Conservation (phyloP, 2,113 vertebrate species). For the Chloropsis hardwickii region DNA sequence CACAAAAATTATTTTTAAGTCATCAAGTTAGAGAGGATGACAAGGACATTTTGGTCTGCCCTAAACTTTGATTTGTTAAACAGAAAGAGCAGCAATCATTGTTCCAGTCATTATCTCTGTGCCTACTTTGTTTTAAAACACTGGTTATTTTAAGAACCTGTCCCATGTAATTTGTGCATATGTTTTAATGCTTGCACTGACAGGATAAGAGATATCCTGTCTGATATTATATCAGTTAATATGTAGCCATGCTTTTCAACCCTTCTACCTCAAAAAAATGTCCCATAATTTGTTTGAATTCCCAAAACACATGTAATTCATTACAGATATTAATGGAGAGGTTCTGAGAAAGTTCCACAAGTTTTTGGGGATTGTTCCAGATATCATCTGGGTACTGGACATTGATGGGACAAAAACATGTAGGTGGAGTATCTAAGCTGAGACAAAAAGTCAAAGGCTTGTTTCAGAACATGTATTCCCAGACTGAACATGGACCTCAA, state of each 20-base stretch:
- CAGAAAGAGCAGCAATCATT: neutral
- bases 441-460: neutral
- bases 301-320: neutral
- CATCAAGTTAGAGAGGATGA: neutral
- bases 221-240: neutral
- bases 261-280: neutral
- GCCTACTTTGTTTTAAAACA: neutral
- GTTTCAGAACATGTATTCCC: neutral
- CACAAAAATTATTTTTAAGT: neutral
- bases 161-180: neutral
- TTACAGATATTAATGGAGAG: neutral
- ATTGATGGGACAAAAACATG: neutral
- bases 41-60: neutral
- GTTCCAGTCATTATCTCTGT: neutral
- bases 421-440: neutral
- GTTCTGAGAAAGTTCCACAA: neutral
- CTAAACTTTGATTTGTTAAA: neutral
- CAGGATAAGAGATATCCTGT: neutral
- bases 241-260: neutral
- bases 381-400: neutral
- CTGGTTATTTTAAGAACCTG: neutral
- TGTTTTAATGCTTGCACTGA: neutral
- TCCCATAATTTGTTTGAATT: neutral
- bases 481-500: neutral
- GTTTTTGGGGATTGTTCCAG: neutral